Conservation (phyloP, 2,797 vertebrate genomes). For the Catostomus latipinnis region DNA sequence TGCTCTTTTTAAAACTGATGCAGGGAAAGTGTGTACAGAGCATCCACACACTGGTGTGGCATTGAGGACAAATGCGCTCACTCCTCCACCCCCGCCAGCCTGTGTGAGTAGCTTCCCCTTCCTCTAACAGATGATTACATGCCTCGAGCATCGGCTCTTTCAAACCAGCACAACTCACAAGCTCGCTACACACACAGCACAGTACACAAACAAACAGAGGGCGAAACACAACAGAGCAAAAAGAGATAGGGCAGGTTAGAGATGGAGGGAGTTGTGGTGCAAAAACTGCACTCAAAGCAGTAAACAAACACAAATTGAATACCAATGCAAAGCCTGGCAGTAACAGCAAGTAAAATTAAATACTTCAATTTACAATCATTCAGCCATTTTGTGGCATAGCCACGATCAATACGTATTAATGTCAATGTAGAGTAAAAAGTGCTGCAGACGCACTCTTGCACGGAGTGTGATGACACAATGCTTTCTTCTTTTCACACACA, state of each 20-base stretch:
- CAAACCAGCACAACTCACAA: not conserved
- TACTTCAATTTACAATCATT: slow-evolving; percentile 74
- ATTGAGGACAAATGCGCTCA: not conserved
- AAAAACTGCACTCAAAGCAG: slow-evolving; percentile 28
- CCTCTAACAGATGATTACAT: slow-evolving; percentile 12
- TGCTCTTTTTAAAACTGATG: no score
- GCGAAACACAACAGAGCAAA: not conserved
- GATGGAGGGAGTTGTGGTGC: slow-evolving; percentile 51
- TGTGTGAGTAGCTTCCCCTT: slow-evolving; percentile 22
- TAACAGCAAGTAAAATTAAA: slow-evolving; percentile 73
- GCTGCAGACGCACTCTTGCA: not conserved
- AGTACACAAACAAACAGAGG: not conserved
- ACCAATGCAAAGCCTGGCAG: slow-evolving; percentile 71
- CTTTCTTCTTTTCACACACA: not conserved
- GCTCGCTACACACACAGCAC: not conserved
- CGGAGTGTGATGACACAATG: no score
- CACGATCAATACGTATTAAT: slow-evolving; percentile 77
- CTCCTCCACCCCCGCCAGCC: no score
- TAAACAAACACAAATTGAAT: slow-evolving; percentile 68
- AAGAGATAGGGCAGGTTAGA: not conserved
- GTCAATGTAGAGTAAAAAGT: slow-evolving; percentile 55
- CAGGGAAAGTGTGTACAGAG: no score
- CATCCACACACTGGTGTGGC: no score
- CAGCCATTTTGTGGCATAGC: slow-evolving; percentile 64
- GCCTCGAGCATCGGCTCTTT: not conserved